Base-by-base conservation (phyloP, 2,113 vertebrate species). In the Hydropotes inermis region DNA sequence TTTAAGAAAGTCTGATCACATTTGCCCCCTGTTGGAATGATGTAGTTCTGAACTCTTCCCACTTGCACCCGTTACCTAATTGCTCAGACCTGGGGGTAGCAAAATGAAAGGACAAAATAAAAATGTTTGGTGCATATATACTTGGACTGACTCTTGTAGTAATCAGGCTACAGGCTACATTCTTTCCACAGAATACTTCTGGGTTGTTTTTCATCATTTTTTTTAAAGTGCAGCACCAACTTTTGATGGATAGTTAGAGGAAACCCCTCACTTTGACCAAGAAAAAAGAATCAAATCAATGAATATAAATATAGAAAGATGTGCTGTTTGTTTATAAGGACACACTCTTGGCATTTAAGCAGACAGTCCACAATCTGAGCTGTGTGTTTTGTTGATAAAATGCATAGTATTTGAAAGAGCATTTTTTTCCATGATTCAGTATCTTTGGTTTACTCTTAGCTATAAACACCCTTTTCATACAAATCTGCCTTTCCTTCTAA, bases 351-450 rank as follows among this genome's bases (percentile, higher is more conserved):
- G 54, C 58, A 84, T 98, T 95, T 94, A 97, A 98, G 54, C 60
- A 91, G 94, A 79, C 76, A 97, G 90, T 92, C 94, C 95, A 94
- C 97, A 96, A 90, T 97, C 78, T 90, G 76, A 98, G 47, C 39
- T 83, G 11, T 60, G 25, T 96, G 61, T 97, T 98, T 92, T 97
- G 47, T 87, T 95, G 94, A 97, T 98, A 95, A 94, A 97, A 67
- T 85, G 33, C 55, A 76, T 39, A 43, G 33, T 91, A 93, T 98
- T 96, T 96, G 93, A 98, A 52, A 98, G 88, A 89, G 43, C 39
- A 88, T 97, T 98, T 97, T 98, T 98, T 97, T 83, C 79, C 95
- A 96, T 88, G 97, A 98, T 98, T 98, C 98, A 98, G 39, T 98
- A 85, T 96, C 61, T 95, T 98, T 98, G 97, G 94, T 98, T 99